These are phyloP conservation scores for Vulpes lagopus DNA, from an alignment of 2,113 vertebrate genomes.

Conservation along the genomic window DNA sequence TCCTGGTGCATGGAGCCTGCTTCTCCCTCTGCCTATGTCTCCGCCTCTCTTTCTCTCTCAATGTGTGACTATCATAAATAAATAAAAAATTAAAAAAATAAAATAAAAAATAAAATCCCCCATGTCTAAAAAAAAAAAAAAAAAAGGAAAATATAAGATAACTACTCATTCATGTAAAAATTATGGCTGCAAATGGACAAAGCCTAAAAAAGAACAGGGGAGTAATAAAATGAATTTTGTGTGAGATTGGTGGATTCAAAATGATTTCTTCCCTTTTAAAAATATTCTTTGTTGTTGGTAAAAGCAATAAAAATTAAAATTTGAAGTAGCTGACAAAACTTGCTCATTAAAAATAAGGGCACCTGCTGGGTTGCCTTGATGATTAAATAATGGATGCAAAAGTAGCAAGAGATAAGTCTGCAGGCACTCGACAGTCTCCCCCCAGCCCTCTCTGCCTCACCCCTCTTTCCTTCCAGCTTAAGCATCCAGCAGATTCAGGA, in stretches of 20 bases:
- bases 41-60: no score
- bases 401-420: conserved; percentile 32
- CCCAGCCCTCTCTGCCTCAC: background rate
- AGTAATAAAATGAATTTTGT: background rate
- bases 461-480: background rate
- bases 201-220: background rate
- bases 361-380: conserved; percentile 73
- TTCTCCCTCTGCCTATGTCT: no score
- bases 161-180: conserved; percentile 22
- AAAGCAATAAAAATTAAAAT: conserved; percentile 74
- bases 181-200: background rate
- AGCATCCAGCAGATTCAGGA: background rate
- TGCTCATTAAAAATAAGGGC: conserved; percentile 69
- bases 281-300: conserved; percentile 57
- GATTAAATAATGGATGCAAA: conserved; percentile 75
- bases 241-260: background rate
- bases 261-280: conserved; percentile 62
- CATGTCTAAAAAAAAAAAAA: conserved; percentile 49
- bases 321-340: conserved; percentile 72
- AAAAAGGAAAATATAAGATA: conserved; percentile 42
- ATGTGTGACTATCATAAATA: no score
- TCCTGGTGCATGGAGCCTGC: no score
- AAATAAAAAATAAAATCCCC: no score
- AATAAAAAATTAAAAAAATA: no score
- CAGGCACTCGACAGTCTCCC: background rate